Evolutionary conservation across 2,888 invertebrate species (phyloP).

Genomic region (Stomorhina lunata): DNA sequence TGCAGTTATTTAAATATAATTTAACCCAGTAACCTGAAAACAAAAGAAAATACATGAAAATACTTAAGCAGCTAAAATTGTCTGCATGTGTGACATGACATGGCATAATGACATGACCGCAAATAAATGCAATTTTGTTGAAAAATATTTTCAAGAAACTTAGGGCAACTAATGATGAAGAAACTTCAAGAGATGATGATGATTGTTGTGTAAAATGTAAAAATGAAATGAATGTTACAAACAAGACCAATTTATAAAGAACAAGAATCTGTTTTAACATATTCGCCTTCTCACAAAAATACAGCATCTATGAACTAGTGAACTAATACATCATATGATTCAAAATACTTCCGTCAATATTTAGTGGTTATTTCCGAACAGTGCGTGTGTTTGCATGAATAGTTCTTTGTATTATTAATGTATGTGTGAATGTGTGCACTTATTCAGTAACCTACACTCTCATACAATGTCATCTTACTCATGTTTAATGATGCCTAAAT

Average conservation of each 20-base stretch:
- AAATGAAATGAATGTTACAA: neutral
- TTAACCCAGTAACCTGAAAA: constrained; percentile 58
- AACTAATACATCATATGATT: too few relatives aligned
- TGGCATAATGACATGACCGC: constrained; percentile 31
- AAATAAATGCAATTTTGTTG: neutral
- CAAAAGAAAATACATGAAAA: neutral
- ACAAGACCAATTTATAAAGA: too few relatives aligned
- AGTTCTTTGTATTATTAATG: too few relatives aligned
- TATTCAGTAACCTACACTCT: neutral
- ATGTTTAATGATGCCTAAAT: constrained; percentile 61
- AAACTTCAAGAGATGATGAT: neutral
- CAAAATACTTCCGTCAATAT: too few relatives aligned
- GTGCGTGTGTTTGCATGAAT: neutral
- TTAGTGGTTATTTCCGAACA: neutral
- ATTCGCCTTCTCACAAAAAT: too few relatives aligned
- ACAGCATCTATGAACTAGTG: too few relatives aligned
- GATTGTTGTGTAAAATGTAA: neutral
- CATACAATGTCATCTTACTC: constrained; percentile 47
- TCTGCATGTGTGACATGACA: constrained; percentile 32
- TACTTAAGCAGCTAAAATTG: neutral
- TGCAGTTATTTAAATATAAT: constrained; percentile 43
- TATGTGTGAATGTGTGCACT: neutral
- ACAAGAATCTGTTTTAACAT: too few relatives aligned
- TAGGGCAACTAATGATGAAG: constrained; percentile 13
- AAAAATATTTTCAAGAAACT: neutral